Conservation (phyloP, 1,140 invertebrate genomes). For the Zophobas morio region DNA sequence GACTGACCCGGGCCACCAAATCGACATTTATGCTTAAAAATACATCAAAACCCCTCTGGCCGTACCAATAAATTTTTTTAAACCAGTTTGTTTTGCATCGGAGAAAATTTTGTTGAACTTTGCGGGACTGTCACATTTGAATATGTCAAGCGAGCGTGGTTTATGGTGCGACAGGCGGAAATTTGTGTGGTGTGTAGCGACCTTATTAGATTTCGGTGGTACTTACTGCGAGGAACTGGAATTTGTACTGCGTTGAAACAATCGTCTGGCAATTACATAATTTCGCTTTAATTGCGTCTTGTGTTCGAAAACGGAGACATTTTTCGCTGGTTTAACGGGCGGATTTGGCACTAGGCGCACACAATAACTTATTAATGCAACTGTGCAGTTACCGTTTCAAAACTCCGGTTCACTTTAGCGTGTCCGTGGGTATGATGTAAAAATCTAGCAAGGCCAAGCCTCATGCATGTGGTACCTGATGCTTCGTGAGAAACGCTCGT, state of each 20-base stretch:
- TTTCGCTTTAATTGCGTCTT: background rate
- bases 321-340: background rate
- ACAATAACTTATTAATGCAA: conserved; percentile 41
- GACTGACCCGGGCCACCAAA: background rate
- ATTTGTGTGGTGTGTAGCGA: conserved; percentile 13
- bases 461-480: conserved; percentile 16
- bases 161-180: background rate
- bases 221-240: conserved; percentile 24
- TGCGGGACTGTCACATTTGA: background rate
- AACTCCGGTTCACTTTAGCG: conserved; percentile 35
- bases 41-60: conserved; percentile 1
- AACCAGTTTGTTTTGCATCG: conserved; percentile 3
- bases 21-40: background rate
- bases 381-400: conserved; percentile 42
- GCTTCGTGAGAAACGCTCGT: background rate
- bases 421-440: conserved; percentile 32
- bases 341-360: conserved; percentile 5
- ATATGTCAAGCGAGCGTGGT: background rate
- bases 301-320: background rate
- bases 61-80: conserved; percentile 1
- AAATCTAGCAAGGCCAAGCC: conserved; percentile 35
- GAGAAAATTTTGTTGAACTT: background rate
- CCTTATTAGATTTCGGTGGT: background rate
- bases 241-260: conserved; percentile 15
- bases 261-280: background rate